Evolutionary conservation across 2,113 vertebrate genomes (phyloP).

Genomic region (Tyto alba): DNA sequence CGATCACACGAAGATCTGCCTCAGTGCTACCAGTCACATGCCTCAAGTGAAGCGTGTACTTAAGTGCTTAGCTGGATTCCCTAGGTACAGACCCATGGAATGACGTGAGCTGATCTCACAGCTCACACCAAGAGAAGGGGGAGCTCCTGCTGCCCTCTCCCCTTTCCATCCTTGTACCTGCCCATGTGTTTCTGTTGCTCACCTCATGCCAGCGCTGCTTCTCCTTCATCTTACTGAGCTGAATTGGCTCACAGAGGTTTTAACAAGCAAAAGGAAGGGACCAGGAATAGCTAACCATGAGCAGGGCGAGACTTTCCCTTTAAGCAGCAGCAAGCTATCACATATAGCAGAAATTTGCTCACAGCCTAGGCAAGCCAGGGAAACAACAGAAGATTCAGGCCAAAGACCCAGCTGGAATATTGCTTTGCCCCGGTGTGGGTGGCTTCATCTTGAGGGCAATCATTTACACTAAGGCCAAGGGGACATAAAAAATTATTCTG

Average conservation of each 20-base stretch:
- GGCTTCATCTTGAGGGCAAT: background rate
- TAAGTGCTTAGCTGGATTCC: background rate
- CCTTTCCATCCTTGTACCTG: background rate
- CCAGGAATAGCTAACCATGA: background rate
- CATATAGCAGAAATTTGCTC: background rate
- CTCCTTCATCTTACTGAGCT: background rate
- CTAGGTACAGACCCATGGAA: fast-evolving
- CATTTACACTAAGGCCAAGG: background rate
- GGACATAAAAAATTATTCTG: background rate
- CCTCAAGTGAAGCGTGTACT: background rate
- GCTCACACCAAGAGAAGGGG: background rate
- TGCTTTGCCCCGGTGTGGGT: background rate
- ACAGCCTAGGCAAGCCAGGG: background rate
- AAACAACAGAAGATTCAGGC: background rate
- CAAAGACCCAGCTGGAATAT: background rate
- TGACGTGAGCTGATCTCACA: background rate
- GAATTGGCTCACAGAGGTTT: background rate
- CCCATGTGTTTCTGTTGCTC: background rate
- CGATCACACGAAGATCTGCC: background rate
- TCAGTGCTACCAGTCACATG: background rate
- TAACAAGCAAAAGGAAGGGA: background rate
- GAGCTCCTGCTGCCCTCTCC: background rate
- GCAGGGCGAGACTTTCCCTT: background rate
- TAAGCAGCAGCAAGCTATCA: background rate
- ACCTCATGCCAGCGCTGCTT: background rate